Evolutionary conservation across 2,888 invertebrate genomes (phyloP).

Genomic region (Epistrophella euchroma): DNA sequence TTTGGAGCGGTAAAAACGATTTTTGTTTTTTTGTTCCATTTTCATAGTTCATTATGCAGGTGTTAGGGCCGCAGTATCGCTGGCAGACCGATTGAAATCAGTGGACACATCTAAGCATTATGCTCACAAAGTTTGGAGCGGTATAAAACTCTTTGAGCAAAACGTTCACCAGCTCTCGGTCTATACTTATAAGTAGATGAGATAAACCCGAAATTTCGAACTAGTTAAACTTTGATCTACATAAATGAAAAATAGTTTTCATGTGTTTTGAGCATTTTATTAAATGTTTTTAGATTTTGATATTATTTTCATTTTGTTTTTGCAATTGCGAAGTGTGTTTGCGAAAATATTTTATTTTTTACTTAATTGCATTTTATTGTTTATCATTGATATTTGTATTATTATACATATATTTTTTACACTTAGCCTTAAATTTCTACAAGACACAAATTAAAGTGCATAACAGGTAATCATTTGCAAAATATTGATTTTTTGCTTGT

Average conservation of each 20-base stretch:
- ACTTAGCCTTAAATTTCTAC: slow-evolving; percentile 52
- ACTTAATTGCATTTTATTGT: slow-evolving; percentile 29
- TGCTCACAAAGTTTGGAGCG: too few relatives aligned
- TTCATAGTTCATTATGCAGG: too few relatives aligned
- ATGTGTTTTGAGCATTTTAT: slow-evolving; percentile 58
- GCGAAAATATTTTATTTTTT: slow-evolving; percentile 39
- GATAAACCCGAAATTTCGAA: too few relatives aligned
- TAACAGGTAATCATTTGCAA: slow-evolving; percentile 45
- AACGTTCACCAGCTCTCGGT: too few relatives aligned
- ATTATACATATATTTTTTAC: slow-evolving; percentile 29
- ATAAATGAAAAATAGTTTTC: neutral
- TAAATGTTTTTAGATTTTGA: slow-evolving; percentile 36
- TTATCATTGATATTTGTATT: neutral
- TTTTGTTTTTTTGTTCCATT: too few relatives aligned
- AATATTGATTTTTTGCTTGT: slow-evolving; percentile 30
- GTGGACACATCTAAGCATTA: too few relatives aligned
- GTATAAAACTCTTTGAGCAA: too few relatives aligned
- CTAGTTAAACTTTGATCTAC: neutral
- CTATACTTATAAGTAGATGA: too few relatives aligned
- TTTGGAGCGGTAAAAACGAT: too few relatives aligned
- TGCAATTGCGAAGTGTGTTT: slow-evolving; percentile 37
- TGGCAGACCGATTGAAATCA: too few relatives aligned
- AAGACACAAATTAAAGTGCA: slow-evolving; percentile 65
- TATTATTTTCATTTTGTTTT: neutral
- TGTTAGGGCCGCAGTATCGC: too few relatives aligned